A percentile compares a stretch with the other conserved stretches of the same genome.
Conservation (phyloP, 2,888 invertebrate genomes). For the Tiliacea citrago region DNA sequence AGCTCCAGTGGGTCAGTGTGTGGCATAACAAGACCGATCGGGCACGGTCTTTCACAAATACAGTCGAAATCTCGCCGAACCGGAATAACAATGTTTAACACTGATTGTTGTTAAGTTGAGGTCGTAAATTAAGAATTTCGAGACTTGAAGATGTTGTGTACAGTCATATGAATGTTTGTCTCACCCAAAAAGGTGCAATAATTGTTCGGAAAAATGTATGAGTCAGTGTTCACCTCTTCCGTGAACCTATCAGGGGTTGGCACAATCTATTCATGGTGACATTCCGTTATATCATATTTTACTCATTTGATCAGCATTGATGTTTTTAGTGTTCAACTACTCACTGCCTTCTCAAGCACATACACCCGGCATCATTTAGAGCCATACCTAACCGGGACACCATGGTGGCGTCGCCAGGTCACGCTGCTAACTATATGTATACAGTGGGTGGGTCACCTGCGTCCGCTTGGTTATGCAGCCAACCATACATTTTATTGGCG, state of each 20-base stretch:
- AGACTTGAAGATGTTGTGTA: not conserved
- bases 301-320: not conserved
- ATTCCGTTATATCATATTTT: too few relatives aligned
- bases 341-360: not conserved
- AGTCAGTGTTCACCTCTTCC: not conserved
- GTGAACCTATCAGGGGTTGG: not conserved
- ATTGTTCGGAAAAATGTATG: not conserved
- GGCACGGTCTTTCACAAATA: conserved; percentile 77
- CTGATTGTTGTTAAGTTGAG: conserved; percentile 10
- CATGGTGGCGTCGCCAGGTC: too few relatives aligned
- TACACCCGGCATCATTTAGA: too few relatives aligned
- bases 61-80: conserved; percentile 51
- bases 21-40: conserved; percentile 72
- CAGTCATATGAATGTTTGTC: not conserved
- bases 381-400: too few relatives aligned
- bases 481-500: too few relatives aligned
- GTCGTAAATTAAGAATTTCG: conserved; percentile 28
- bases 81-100: conserved; percentile 41
- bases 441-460: too few relatives aligned
- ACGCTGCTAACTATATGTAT: too few relatives aligned
- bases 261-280: too few relatives aligned
- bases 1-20: conserved; percentile 69
- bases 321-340: not conserved
- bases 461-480: too few relatives aligned
- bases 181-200: not conserved